Evolutionary conservation across 2,888 invertebrate species (phyloP), one percentile per base, ranked within the genome.

Genomic region (Venusia cambrica): DNA sequence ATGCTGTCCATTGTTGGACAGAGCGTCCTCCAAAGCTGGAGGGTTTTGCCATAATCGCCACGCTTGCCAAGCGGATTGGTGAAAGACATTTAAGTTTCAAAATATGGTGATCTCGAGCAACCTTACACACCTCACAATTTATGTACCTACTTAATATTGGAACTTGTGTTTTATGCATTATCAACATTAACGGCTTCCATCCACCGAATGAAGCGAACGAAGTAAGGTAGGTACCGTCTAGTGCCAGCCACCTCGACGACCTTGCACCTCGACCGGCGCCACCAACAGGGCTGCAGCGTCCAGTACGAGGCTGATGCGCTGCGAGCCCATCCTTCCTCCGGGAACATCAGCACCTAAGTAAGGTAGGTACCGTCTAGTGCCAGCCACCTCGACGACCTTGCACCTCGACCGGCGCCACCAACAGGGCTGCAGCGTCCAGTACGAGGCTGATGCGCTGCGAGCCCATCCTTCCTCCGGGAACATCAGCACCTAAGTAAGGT

Each of bases 391-490:
- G 37, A 94, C 92, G 51, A 96, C 93, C 81, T 93, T 94, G 81
- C 95, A 95, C 28, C 93, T 89, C 58, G 92, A 93, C 33, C 92
- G 89, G 52, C 94, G 93, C 95, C 95, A 96, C 94, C 95, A 95
- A 65, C 93, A 92, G 24, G 94, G 93, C 73, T 94, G 93, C 62
- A 96, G 89, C 33, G 94, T 93, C 95, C 95, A 95, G 81, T 95
- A 94, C 33, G 94, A 93, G 29, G 94, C 93, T 29, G 94, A 92
- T 16, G 95, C 95, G 57, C 94, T 94, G 53, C 94, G 91, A 45
- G 95, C 95, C 94, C 95, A 95, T 9, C 95, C 94, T 71, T 96
- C 95, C 73, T 95, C 95, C 1, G 95, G 95, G 71, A 94, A 95
- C 61, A 96, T 88, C 54, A 94, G 89, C 54, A 95, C 93, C 94